Base-by-base conservation (phyloP, 2,888 invertebrate species). In the Drosophila acutilabella region DNA sequence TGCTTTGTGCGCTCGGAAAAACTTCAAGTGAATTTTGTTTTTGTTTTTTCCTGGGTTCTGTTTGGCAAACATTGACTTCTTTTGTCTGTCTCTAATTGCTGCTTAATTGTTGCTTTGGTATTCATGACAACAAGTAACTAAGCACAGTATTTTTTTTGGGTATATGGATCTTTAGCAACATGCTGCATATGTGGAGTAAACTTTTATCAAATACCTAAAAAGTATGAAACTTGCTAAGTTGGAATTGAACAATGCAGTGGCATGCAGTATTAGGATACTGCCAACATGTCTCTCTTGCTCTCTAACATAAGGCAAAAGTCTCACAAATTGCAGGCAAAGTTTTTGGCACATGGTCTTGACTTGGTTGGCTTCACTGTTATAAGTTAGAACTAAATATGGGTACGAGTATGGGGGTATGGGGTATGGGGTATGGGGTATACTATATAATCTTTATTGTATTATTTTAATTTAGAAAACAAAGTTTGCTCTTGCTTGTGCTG, bases 381-480 rank as follows among this genome's bases (percentile, higher is more conserved):
- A 45, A 26, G 48, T 30, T 30, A 8, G 30, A 30, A 30, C 30
- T 30, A 30, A 8, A 30, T 8, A 30, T 30, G 30, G 30, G 30
- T 30, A 11, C n/a, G 42, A 4, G 47, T 41, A 14, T 16, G 54
- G 10, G 54, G 10, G 41, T 30, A 42, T n/a, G 54, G 4, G 30
- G 14, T 16, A n/a, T n/a, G n/a, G 41, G 0, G 41, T 69, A 68
- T 78, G 67, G 30, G 69, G 62, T 72, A 71, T 44, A 20, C n/a
- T 41, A 76, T 75, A 80, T 80, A 87, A 84, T 84, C 84, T 75
- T 80, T 75, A 85, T 85, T 82, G 83, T 88, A 79, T 85, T 85
- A 85, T 88, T 88, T 88, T 85, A 85, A 85, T 85, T 85, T 85
- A 74, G 81, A 65, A 84, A 82, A 85, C 81, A 61, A 71, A 81